Conservation (phyloP, 2,797 vertebrate species). For the Agapornis canus region DNA sequence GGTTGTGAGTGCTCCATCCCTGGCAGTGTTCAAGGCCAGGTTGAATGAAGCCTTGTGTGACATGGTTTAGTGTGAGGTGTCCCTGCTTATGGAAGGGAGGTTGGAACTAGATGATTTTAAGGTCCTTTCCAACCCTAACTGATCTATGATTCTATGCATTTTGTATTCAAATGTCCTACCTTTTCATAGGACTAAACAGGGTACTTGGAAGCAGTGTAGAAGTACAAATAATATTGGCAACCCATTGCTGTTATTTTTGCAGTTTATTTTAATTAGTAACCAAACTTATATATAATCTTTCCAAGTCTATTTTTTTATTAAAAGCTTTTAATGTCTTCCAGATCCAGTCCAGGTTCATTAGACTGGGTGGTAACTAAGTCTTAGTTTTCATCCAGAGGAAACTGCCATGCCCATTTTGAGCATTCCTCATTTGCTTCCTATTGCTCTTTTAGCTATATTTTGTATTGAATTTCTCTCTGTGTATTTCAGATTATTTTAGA, state of each 20-base stretch:
- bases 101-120: too few relatives aligned
- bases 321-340: constrained; percentile 56
- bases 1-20: too few relatives aligned
- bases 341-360: constrained; percentile 30
- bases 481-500: constrained; percentile 14
- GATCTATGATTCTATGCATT: background rate
- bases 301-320: constrained; percentile 1
- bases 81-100: too few relatives aligned
- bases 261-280: constrained; percentile 28
- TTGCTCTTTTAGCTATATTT: constrained; percentile 20
- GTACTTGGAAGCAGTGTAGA: constrained; percentile 6
- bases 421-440: constrained; percentile 32
- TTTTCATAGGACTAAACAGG: background rate
- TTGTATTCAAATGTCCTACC: background rate
- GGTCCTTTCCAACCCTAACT: too few relatives aligned
- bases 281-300: constrained; percentile 8
- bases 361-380: constrained; percentile 8
- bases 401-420: background rate
- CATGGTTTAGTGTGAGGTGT: too few relatives aligned
- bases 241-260: constrained; percentile 5
- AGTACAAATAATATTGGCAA: constrained; percentile 3
- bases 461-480: background rate
- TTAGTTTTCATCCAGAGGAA: constrained; percentile 43
- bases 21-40: too few relatives aligned
- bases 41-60: too few relatives aligned